Conservation (phyloP, 1,140 invertebrate species). For the Drosophila guanche region DNA sequence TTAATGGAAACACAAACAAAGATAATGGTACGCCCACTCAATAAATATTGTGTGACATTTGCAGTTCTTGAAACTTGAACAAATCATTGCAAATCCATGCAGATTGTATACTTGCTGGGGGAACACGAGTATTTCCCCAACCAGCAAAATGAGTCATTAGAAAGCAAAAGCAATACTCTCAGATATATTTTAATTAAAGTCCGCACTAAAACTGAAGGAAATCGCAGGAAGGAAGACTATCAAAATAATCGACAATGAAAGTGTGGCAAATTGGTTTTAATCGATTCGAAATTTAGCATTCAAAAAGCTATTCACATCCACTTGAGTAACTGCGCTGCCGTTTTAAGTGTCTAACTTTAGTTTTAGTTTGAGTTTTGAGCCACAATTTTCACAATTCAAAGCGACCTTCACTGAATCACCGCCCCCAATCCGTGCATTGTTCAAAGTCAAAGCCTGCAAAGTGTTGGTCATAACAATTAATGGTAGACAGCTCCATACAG, state of each 20-base stretch:
- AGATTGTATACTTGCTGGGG: conserved; percentile 12
- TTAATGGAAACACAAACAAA: too few relatives aligned
- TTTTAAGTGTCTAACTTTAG: conserved; percentile 1
- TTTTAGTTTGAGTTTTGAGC: not conserved
- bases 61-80: not conserved
- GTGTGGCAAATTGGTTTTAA: conserved; percentile 12
- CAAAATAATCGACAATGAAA: conserved; percentile 21
- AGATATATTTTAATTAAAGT: conserved; percentile 12
- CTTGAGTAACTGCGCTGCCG: not conserved
- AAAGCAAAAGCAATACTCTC: not conserved
- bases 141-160: conserved; percentile 7
- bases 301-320: not conserved
- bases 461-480: conserved; percentile 65
- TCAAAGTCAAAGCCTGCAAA: conserved; percentile 22
- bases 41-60: not conserved
- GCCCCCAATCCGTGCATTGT: conserved; percentile 19
- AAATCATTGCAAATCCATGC: not conserved
- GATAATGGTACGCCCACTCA: not conserved
- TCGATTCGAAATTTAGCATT: conserved; percentile 15
- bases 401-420: conserved; percentile 26
- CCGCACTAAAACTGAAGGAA: conserved; percentile 9
- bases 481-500: conserved; percentile 29
- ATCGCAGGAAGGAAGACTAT: not conserved
- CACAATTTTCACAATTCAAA: conserved; percentile 21
- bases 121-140: too few relatives aligned